Percentiles rank a stretch among this genome's conserved stretches.
These are phyloP conservation scores for Platanista minor DNA, from an alignment of 2,113 vertebrate species.

Conservation along the genomic window DNA sequence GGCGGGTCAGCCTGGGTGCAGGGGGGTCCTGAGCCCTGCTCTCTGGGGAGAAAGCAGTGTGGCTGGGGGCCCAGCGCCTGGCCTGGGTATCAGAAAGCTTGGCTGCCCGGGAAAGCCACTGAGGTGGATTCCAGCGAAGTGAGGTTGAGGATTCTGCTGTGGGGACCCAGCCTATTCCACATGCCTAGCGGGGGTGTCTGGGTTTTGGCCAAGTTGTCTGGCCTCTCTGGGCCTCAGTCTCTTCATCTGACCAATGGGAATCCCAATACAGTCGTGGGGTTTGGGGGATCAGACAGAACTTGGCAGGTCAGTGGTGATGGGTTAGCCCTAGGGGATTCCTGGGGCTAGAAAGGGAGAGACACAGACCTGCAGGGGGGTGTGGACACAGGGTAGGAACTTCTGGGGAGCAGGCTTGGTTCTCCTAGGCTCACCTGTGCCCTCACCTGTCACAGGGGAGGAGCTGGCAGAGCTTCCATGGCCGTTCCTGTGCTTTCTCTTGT, in stretches of 20 bases:
- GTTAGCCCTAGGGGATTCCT: neutral
- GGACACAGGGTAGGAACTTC: neutral
- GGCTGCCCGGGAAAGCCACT: fast-evolving
- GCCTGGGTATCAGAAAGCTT: neutral
- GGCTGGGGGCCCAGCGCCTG: neutral
- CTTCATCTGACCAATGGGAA: neutral
- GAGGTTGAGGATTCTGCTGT: fast-evolving
- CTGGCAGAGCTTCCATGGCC: fast-evolving
- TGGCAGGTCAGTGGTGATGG: fast-evolving
- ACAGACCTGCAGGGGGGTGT: fast-evolving
- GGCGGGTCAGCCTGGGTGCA: neutral
- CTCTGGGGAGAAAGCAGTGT: neutral
- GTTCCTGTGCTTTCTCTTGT: neutral
- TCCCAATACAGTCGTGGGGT: fast-evolving
- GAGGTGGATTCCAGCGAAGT: fast-evolving
- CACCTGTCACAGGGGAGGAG: fast-evolving
- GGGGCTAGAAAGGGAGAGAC: neutral
- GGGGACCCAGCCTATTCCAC: too few species aligned
- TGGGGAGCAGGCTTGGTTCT: neutral
- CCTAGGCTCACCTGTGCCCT: neutral
- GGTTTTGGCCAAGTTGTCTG: neutral
- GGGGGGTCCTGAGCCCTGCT: neutral
- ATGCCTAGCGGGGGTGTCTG: fast-evolving
- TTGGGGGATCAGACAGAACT: neutral
- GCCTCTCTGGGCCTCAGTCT: neutral